Evolutionary conservation across 1,140 invertebrate genomes (phyloP).

Genomic region (Drosophila navojoa): DNA sequence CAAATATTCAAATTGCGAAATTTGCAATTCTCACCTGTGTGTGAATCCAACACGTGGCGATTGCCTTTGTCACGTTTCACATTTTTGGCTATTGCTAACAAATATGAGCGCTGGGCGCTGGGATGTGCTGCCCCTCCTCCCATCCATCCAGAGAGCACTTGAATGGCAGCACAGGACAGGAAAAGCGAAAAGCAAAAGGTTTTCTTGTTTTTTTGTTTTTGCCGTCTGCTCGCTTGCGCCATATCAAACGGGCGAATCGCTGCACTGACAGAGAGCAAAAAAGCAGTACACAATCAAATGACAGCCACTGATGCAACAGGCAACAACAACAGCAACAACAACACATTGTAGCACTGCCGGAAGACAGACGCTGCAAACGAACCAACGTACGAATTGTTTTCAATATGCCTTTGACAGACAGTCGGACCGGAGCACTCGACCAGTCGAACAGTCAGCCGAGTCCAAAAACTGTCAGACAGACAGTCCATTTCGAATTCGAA

Average conservation of each 20-base stretch:
- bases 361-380: constrained; percentile 62
- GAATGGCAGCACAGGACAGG: constrained; percentile 37
- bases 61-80: constrained; percentile 35
- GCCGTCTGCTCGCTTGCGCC: not conserved
- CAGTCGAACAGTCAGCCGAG: constrained; percentile 9
- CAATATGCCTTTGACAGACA: constrained; percentile 72
- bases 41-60: constrained; percentile 50
- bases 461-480: constrained; percentile 7
- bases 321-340: constrained; percentile 8
- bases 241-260: constrained; percentile 22
- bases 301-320: constrained; percentile 67
- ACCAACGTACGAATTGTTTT: constrained; percentile 67
- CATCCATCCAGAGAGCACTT: too few relatives aligned
- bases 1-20: constrained; percentile 21
- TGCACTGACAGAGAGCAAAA: constrained; percentile 25
- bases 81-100: constrained; percentile 24
- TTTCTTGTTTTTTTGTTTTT: not conserved
- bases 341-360: constrained; percentile 73
- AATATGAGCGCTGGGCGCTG: constrained; percentile 37
- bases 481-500: constrained; percentile 3
- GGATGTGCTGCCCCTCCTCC: too few relatives aligned
- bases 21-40: constrained; percentile 40
- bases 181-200: constrained; percentile 48
- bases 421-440: constrained; percentile 18
- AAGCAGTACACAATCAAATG: constrained; percentile 17